Conservation (phyloP, 2,797 vertebrate species). For the Emys orbicularis region DNA sequence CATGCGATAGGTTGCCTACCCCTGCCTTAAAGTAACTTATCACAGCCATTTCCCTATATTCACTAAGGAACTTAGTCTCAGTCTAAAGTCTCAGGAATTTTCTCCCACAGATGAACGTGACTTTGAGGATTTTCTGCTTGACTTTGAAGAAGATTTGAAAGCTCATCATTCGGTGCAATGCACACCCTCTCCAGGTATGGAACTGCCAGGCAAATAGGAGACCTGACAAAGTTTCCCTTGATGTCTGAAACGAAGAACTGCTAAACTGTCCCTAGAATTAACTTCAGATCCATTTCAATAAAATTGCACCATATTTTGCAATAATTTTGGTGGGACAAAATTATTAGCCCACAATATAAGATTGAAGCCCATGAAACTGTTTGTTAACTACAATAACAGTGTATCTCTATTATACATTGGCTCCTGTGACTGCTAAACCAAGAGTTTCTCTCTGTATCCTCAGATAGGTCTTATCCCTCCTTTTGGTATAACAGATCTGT, state of each 20-base stretch:
- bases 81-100: conserved; percentile 34
- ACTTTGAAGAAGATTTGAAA: conserved; percentile 91
- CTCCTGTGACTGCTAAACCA: not conserved
- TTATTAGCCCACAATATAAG: not conserved
- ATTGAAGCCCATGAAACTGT: not conserved
- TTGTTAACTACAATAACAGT: not conserved
- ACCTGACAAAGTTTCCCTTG: not conserved
- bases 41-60: not conserved
- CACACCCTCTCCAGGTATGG: conserved; percentile 91
- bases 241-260: not conserved
- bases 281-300: not conserved
- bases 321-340: not conserved
- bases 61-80: not conserved
- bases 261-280: not conserved
- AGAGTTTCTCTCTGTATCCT: not conserved
- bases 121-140: conserved; percentile 90
- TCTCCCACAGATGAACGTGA: conserved; percentile 87
- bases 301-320: not conserved
- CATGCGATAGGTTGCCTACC: no score
- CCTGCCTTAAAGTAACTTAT: not conserved
- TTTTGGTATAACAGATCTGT: not conserved
- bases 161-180: conserved; percentile 89
- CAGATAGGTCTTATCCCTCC: not conserved
- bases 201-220: not conserved
- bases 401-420: not conserved